phyloP scores from a whole-genome alignment of 2,797 vertebrate genomes.

The Cryptoprocta ferox region DNA sequence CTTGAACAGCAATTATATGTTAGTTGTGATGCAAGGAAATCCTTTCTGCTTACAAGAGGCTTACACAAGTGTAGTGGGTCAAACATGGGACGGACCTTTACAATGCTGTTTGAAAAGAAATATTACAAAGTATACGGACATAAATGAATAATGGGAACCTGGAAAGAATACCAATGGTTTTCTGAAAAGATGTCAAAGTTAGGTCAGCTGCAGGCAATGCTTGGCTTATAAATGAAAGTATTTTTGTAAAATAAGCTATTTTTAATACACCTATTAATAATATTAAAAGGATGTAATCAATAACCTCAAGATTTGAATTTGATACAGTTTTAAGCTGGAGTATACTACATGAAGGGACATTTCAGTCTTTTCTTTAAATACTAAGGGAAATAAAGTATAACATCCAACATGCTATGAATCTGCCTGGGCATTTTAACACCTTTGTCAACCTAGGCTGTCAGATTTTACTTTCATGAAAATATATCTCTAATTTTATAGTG shows the following conservation, averaged over 20 bases:
- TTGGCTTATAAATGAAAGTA: conserved; percentile 18
- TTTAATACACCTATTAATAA: not conserved
- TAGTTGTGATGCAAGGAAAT: not conserved
- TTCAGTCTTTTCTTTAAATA: conserved; percentile 46
- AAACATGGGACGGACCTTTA: not conserved
- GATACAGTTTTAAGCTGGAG: conserved; percentile 14
- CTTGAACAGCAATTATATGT: not conserved
- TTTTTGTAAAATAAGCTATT: not conserved
- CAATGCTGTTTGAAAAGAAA: not conserved
- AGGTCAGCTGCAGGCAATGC: not conserved
- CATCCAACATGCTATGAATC: not conserved
- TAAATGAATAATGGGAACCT: not conserved
- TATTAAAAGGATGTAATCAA: not conserved
- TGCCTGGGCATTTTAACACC: conserved; percentile 11
- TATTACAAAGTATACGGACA: not conserved
- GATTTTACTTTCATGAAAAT: conserved; percentile 22
- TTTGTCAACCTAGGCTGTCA: not conserved
- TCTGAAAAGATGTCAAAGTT: not conserved
- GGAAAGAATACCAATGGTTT: not conserved
- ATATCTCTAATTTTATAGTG: conserved; percentile 39
- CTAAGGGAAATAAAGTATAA: not conserved
- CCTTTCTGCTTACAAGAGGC: not conserved
- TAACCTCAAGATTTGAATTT: not conserved
- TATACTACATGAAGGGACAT: not conserved
- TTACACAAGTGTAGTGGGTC: not conserved